Base-by-base conservation (phyloP, 2,797 vertebrate genomes). In the Vireo griseus region DNA sequence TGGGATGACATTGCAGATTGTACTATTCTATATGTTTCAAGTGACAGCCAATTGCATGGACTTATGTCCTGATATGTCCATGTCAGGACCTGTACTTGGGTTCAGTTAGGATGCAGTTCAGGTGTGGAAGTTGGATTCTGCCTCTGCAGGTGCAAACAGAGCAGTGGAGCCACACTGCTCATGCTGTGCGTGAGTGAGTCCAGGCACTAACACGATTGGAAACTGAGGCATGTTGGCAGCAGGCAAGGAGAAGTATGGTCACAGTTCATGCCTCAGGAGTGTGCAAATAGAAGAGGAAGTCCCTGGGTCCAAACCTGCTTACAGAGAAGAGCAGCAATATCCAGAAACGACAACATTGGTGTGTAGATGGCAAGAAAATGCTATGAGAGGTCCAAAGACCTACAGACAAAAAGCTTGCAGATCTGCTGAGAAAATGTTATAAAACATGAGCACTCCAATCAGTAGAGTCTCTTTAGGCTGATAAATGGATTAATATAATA, bases 191-290 rank as follows among this genome's bases (percentile, higher is more conserved):
- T 0, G 4, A 59, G 14, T 37, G n/a, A 47, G 42, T 31, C 51
- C 51, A 55, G 68, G 40, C 55, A 59, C 15, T 40, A 52, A 66
- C 19, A 35, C 0, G 1, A 11, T 0, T n/a, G 40, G 57, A 63
- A 86, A 37, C 20, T 37, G 61, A 63, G 33, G 33, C 2, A 0
- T 4, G 17, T 5, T 63, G 40, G 65, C 33, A 86, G 40, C 35
- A 66, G 42, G 20, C 21, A 54, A 74, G 52, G 15, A 67, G 39
- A 73, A 83, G 10, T 29, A 17, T 33, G 55, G 76, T 33, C 21
- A 66, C 15, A 33, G 40, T 28, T 74, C 68, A 24, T 18, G 21
- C 28, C 51, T 59, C 31, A 35, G 33, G 55, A 77, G 12, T 1
- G 2, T 83, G 40, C 8, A 90, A 59, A 51, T 6, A 73, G 61